Conservation (phyloP, 2,113 vertebrate genomes). For the Illadopsis cleaveri region DNA sequence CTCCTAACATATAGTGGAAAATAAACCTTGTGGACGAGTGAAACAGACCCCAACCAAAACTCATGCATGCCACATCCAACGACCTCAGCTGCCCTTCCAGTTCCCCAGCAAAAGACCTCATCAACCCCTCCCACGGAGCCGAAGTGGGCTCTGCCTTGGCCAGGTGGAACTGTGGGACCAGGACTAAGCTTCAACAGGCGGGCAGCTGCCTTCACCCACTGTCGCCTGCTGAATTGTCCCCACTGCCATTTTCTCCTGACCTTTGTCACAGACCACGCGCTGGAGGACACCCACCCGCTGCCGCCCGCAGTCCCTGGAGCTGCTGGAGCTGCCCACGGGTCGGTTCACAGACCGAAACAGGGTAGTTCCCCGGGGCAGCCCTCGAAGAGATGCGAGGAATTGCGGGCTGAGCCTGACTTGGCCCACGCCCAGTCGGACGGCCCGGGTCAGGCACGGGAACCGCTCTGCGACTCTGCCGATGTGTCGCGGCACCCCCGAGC, state of each 20-base stretch:
- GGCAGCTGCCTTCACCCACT: not conserved
- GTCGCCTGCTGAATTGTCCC: not conserved
- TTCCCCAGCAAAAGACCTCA: not conserved
- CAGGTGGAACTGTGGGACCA: not conserved
- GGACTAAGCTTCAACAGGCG: not conserved
- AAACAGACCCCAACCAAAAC: not conserved
- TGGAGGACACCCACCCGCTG: not conserved
- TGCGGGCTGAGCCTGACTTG: not conserved
- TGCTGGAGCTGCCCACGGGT: not conserved
- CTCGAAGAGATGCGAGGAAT: not conserved
- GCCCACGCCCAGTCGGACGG: not conserved
- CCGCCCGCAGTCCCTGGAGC: not conserved
- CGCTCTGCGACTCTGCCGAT: not conserved
- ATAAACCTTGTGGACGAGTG: not conserved
- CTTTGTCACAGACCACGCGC: not conserved
- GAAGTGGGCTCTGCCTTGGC: not conserved
- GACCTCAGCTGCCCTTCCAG: slow-evolving; percentile 18
- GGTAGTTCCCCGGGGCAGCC: not conserved
- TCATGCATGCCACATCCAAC: not conserved
- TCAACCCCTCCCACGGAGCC: not conserved
- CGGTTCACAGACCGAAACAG: not conserved
- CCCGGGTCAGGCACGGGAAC: not conserved
- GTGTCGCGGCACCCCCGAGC: no score
- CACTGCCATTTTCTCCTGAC: slow-evolving; percentile 34
- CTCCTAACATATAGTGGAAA: not conserved